Evolutionary conservation across 1,140 invertebrate genomes (phyloP).

Genomic region (Drosophila ambigua): DNA sequence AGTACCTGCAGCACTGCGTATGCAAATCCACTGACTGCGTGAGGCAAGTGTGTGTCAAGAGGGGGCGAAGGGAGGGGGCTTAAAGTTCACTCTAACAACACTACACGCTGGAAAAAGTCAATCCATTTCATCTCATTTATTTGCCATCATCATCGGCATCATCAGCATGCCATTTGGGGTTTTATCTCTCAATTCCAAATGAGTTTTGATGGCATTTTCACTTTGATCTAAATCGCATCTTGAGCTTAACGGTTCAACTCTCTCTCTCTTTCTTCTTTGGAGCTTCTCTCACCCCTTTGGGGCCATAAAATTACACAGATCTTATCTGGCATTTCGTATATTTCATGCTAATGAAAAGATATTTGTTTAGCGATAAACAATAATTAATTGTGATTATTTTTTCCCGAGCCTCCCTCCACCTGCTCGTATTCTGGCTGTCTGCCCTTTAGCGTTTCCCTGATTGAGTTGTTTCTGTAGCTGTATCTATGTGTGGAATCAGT

Average conservation of each 20-base stretch:
- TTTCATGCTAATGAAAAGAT: constrained; percentile 80
- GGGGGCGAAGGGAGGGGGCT: not conserved
- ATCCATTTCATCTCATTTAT: constrained; percentile 27
- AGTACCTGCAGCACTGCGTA: constrained; percentile 39
- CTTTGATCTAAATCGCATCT: constrained; percentile 50
- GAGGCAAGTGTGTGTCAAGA: constrained; percentile 20
- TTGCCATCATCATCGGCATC: constrained; percentile 14
- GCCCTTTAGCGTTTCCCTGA: constrained; percentile 40
- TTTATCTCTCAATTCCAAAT: constrained; percentile 45
- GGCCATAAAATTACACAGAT: constrained; percentile 68
- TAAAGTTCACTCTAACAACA: not conserved
- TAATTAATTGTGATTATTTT: constrained; percentile 76
- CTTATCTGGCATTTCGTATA: constrained; percentile 63
- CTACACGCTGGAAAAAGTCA: not conserved
- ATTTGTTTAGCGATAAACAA: constrained; percentile 57
- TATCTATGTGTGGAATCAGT: constrained; percentile 58
- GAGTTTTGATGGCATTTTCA: constrained; percentile 27
- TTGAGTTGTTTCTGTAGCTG: constrained; percentile 57
- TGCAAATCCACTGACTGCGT: constrained; percentile 25
- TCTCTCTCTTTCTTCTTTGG: constrained; percentile 9
- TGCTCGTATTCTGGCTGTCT: constrained; percentile 7
- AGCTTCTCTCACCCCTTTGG: constrained; percentile 9
- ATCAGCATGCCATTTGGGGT: not conserved
- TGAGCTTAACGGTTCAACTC: constrained; percentile 48
- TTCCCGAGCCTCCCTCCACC: constrained; percentile 8